These are phyloP conservation scores for Lepidothrix coronata DNA, from an alignment of 2,113 vertebrate species.

Conservation along the genomic window DNA sequence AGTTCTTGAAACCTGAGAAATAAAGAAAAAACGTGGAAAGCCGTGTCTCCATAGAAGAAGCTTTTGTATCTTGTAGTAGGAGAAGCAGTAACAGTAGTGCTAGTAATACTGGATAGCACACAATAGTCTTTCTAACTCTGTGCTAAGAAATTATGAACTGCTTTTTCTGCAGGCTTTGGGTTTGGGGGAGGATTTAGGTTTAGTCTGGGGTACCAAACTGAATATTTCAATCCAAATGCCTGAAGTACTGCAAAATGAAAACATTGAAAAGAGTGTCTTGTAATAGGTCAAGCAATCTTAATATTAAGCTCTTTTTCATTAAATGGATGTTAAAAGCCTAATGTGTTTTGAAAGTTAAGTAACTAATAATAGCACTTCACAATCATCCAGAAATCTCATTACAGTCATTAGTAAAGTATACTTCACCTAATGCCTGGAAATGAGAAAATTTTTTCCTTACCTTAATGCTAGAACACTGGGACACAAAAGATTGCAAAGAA, in stretches of 20 bases:
- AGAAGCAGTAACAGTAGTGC: neutral
- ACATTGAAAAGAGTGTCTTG: neutral
- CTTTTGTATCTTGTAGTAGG: neutral
- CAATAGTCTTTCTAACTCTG: rapidly evolving
- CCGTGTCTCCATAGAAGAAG: neutral
- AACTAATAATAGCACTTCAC: neutral
- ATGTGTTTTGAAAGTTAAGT: neutral
- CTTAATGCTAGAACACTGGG: neutral
- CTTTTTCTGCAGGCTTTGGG: neutral
- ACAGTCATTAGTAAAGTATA: neutral
- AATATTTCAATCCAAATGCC: neutral
- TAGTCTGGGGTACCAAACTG: neutral
- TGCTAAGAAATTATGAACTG: neutral
- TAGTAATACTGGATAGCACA: neutral
- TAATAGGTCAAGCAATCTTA: neutral
- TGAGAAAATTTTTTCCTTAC: neutral
- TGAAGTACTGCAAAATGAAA: neutral
- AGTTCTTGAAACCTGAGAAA: rapidly evolving
- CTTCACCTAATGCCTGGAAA: neutral
- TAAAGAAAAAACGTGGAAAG: neutral
- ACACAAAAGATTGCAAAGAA: neutral
- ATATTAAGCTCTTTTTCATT: neutral
- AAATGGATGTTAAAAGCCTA: neutral
- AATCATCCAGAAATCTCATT: neutral
- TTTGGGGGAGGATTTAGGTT: neutral